Evolutionary conservation across 2,888 invertebrate genomes (phyloP), one percentile per base, ranked within the genome.

Genomic region (Idaea aversata): DNA sequence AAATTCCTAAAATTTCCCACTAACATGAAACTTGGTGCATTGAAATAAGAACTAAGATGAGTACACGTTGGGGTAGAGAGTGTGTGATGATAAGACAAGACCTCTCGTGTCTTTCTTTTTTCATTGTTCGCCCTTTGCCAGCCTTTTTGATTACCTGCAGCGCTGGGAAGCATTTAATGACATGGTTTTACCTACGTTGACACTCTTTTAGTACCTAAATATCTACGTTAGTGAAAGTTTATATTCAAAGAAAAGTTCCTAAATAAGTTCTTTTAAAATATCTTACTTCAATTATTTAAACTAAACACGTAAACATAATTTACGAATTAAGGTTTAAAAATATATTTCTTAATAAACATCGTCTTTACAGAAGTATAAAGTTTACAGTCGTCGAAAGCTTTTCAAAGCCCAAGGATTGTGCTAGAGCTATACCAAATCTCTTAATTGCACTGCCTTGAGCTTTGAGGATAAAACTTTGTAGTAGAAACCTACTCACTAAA

Each of bases 401-500:
- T 47, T 13, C 13, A 47, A 47, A 47, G 47, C 47, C 47, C 47
- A 47, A 47, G 47, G 10, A 47, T 47, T 47, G 47, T 47, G 7
- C 7, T 47, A 47, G 10, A 10, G 47, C 47, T 47, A 47, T 47
- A 47, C 47, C 7, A 47, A 47, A 47, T 47, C 13, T 47, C 47
- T 47, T 59, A 59, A 59, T 59, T 59, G 34, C 59, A 2, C 13
- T 59, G 47, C 47, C 47, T 47, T 47, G 47, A 59, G 59, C 59
- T 59, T 59, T 59, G 16, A 34, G 34, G 16, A 59, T 34, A 34
- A 59, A 59, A 59, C 59, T 59, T 59, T 59, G 34, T 34, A 59
- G 59, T 59, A 15, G 25, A 61, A 66, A 62, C 57, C 65, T 38
- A 61, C 57, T 59, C 59, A 65, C 7, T 47, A 47, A 25, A 65